Percentiles rank a stretch among this genome's conserved stretches.
These are phyloP conservation scores for Macrosteles quadrilineatus DNA, from an alignment of 1,140 invertebrate genomes.

Conservation along the genomic window DNA sequence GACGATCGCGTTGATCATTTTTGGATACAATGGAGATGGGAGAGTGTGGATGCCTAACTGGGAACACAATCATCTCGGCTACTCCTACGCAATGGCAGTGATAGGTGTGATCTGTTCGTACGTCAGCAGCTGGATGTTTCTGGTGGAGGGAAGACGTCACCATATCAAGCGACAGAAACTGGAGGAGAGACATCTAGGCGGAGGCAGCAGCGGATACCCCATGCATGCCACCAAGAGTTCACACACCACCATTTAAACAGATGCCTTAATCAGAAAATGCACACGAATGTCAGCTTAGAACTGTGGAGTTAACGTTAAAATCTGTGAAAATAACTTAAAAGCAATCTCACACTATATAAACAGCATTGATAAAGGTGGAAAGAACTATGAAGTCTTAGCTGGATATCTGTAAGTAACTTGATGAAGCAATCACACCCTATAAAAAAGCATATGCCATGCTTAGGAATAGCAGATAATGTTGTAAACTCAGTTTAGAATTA, in stretches of 20 bases:
- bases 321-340: too few relatives aligned
- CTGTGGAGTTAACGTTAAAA: too few relatives aligned
- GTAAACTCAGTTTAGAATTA: too few relatives aligned
- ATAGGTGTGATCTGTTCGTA: slow-evolving; percentile 66
- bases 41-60: slow-evolving; percentile 96
- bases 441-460: too few relatives aligned
- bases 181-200: slow-evolving; percentile 52
- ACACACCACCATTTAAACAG: slow-evolving; percentile 35
- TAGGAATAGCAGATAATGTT: too few relatives aligned
- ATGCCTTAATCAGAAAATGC: too few relatives aligned
- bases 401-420: too few relatives aligned
- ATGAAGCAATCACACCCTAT: too few relatives aligned
- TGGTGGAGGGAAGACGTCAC: slow-evolving; percentile 78
- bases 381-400: too few relatives aligned
- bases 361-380: too few relatives aligned
- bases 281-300: too few relatives aligned
- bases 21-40: slow-evolving; percentile 86
- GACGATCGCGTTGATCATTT: slow-evolving; percentile 71
- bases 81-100: slow-evolving; percentile 88
- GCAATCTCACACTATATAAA: too few relatives aligned
- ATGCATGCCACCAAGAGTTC: slow-evolving; percentile 37
- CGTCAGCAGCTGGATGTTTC: slow-evolving; percentile 49
- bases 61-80: slow-evolving; percentile 94
- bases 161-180: slow-evolving; percentile 64
- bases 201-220: slow-evolving; percentile 35